phyloP scores from a whole-genome alignment of 2,113 vertebrate species.

The Uria lomvia region DNA sequence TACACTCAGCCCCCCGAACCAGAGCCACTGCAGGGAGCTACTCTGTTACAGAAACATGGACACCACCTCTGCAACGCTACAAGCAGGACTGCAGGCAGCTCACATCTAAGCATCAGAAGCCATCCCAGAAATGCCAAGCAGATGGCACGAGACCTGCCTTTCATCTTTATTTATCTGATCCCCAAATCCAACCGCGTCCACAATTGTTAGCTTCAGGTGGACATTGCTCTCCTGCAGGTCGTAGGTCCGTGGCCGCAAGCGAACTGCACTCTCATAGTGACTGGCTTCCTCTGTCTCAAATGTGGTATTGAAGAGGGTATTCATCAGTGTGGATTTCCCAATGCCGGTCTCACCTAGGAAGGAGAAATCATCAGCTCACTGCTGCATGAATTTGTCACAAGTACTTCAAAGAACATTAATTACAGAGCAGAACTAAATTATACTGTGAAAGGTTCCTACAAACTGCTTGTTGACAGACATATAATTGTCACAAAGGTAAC shows the following conservation, averaged over 20 bases:
- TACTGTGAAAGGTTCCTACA: neutral
- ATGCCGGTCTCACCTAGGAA: conserved; percentile 92
- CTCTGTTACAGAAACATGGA: neutral
- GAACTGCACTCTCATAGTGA: conserved; percentile 89
- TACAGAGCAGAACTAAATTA: neutral
- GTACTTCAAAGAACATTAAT: neutral
- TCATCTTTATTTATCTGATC: conserved; percentile 99
- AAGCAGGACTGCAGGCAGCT: neutral
- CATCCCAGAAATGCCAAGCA: neutral
- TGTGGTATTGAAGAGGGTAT: conserved; percentile 96
- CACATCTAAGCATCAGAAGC: neutral
- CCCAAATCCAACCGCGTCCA: conserved; percentile 94
- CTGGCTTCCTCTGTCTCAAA: conserved; percentile 96
- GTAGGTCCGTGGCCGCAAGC: conserved; percentile 89
- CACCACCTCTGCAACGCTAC: neutral
- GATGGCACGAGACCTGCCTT: conserved; percentile 79
- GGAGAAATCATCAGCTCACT: neutral
- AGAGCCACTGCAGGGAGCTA: neutral
- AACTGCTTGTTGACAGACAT: neutral
- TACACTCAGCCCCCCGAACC: neutral
- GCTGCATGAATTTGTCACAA: neutral
- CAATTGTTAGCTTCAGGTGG: conserved; percentile 93
- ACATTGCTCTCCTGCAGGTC: conserved; percentile 95
- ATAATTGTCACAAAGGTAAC: neutral
- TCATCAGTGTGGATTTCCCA: conserved; percentile 97